Base-by-base conservation (phyloP, 2,113 vertebrate genomes). In the Syngnathus floridae region DNA sequence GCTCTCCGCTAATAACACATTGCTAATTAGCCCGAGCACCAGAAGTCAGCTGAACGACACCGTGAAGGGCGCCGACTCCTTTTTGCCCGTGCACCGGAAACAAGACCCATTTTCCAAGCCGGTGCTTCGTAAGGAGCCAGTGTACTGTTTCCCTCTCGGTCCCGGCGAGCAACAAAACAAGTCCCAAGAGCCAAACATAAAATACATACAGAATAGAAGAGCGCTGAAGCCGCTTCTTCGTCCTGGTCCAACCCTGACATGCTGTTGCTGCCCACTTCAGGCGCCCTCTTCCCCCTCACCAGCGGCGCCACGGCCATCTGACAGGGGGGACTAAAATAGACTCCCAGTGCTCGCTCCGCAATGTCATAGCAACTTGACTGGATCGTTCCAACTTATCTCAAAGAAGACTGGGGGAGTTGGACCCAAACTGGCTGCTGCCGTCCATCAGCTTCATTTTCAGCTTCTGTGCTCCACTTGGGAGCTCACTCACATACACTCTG, bases 131-230 rank as follows among this genome's bases (percentile, higher is more conserved):
- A 71, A 77, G 73, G 66, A 68, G 48, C 74, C 79, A 74, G 87
- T 79, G 75, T 90, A 82, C 71, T 67, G 83, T 90, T 90, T 82
- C 87, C 45, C 37, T 73, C 71, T 64, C 58, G 62, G 73, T 67
- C 78, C 70, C 64, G 64, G 72, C 73, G 82, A 81, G 59, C 62
- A 74, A 69, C 62, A 73, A 64, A 63, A 80, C 64, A 46, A 51
- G 45, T 71, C 71, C 21, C 64, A 71, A 68, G 31, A 64, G 51
- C 56, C 64, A 68, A 77, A 57, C 5, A 75, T 64, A 66, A 75
- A 68, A 79, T 92, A 92, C 91, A 68, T 91, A 92, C 91, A 81
- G 90, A 92, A 67, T 87, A 91, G 88, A 92, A 92, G 91, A 77
- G 88, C 74, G 83, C 87, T 85, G 74, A 90, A 78, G 88, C 80